Conservation (phyloP, 1,140 invertebrate genomes). For the Venustaconcha ellipsiformis region DNA sequence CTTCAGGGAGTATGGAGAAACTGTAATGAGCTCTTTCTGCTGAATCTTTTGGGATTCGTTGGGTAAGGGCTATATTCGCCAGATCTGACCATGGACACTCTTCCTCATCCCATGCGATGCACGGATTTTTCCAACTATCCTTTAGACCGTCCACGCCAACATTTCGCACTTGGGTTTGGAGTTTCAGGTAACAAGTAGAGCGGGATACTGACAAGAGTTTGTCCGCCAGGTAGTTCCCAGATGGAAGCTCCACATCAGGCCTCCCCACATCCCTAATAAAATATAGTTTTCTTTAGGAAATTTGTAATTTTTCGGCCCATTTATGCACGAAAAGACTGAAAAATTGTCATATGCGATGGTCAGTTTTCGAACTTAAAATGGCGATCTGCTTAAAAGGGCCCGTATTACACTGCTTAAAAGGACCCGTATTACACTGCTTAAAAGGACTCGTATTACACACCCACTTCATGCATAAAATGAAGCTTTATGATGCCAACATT, state of each 20-base stretch:
- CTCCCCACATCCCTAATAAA: constrained; percentile 16
- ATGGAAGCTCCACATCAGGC: constrained; percentile 26
- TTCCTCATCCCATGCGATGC: constrained; percentile 14
- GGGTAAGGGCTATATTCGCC: constrained; percentile 9
- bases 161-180: constrained; percentile 24
- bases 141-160: not conserved
- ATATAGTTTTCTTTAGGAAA: not conserved
- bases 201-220: constrained; percentile 7
- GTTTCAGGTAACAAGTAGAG: constrained; percentile 10
- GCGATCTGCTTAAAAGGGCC: no score
- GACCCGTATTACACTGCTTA: no score
- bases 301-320: no score
- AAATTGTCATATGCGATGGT: no score
- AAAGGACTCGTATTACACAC: no score
- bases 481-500: no score
- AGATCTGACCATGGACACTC: constrained; percentile 27
- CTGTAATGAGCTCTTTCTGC: constrained; percentile 21
- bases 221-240: constrained; percentile 16
- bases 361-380: no score
- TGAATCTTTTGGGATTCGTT: constrained; percentile 12
- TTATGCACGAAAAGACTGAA: no score
- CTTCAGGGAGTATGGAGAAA: constrained; percentile 13
- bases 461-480: no score
- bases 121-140: constrained; percentile 1
- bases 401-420: no score